Base-by-base conservation (phyloP, 2,113 vertebrate genomes). In the Cynopterus brachyotis region DNA sequence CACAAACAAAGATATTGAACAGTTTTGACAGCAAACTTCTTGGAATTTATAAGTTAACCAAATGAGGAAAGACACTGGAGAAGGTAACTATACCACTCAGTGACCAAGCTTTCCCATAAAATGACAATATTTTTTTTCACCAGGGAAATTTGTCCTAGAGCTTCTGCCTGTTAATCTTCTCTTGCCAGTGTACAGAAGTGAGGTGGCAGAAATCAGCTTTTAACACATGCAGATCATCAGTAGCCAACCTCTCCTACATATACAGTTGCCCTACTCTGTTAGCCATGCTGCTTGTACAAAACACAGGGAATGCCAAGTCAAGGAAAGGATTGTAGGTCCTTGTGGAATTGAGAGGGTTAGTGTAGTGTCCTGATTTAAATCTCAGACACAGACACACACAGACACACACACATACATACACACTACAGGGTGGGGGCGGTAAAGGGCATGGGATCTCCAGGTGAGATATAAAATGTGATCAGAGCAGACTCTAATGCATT, bases 11-110 rank as follows among this genome's bases (percentile, higher is more conserved):
- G 32, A 60, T 30, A 66, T 2, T 55, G 40, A 89, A 20, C 40
- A 79, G 26, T 22, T 93, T 92, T 57, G 66, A 88, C 81, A 91
- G 50, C 42, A 89, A 91, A 69, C 19, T 47, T 96, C 70, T 95
- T 64, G 57, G 28, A 81, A 59, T 95, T 96, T 35, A 35, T 79
- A 57, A 91, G 78, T 67, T 91, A 80, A 96, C 17, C 82, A 91
- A 81, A 80, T 13, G n/a, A 94, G 40, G 70, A 20, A 95, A 69
- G 81, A 19, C 62, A 62, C 12, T 62, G 73, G 40, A 73, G 15
- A 70, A 94, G 66, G 37, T 95, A 97, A 95, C 75, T n/a, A 91
- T 32, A 75, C 0, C n/a, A 12, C 28, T 80, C 57, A 60, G 57
- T 94, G 64, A 73, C 13, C n/a, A 42, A 84, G 11, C 5, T 57